Conservation (phyloP, 1,140 invertebrate genomes). For the Campoletis sonorensis region DNA sequence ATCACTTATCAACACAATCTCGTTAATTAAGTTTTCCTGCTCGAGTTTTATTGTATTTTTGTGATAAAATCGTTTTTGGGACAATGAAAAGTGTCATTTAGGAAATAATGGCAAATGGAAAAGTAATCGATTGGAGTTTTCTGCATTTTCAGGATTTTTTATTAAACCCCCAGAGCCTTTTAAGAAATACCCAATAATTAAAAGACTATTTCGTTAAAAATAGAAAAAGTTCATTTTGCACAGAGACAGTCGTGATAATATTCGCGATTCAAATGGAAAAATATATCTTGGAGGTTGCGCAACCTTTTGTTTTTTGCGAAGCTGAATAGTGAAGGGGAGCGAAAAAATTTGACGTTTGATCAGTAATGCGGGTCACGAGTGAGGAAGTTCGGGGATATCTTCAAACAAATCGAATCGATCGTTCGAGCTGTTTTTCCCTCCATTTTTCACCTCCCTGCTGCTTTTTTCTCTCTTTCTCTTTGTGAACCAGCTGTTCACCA, state of each 20-base stretch:
- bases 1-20: too few relatives aligned
- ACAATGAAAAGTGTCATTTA: too few relatives aligned
- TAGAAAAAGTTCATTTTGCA: background rate
- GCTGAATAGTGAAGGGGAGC: background rate
- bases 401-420: conserved; percentile 41
- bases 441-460: conserved; percentile 12
- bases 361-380: conserved; percentile 29
- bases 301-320: conserved; percentile 25
- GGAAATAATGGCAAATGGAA: too few relatives aligned
- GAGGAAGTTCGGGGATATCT: conserved; percentile 19
- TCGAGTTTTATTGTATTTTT: too few relatives aligned
- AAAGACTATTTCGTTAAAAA: background rate
- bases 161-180: too few relatives aligned
- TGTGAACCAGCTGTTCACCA: background rate
- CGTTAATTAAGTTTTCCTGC: too few relatives aligned
- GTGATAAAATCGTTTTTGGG: too few relatives aligned
- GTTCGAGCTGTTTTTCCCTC: background rate
- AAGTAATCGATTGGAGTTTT: too few relatives aligned
- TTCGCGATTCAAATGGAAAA: conserved; percentile 22
- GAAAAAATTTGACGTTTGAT: conserved; percentile 27
- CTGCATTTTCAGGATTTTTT: too few relatives aligned
- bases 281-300: background rate
- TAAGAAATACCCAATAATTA: background rate
- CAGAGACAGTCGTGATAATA: conserved; percentile 18
- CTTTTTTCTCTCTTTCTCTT: background rate